Percentiles rank a stretch among this genome's conserved stretches.
Conservation (phyloP, 92 coral and sea anemone genomes). For the Umimayanthus chanpuru region DNA sequence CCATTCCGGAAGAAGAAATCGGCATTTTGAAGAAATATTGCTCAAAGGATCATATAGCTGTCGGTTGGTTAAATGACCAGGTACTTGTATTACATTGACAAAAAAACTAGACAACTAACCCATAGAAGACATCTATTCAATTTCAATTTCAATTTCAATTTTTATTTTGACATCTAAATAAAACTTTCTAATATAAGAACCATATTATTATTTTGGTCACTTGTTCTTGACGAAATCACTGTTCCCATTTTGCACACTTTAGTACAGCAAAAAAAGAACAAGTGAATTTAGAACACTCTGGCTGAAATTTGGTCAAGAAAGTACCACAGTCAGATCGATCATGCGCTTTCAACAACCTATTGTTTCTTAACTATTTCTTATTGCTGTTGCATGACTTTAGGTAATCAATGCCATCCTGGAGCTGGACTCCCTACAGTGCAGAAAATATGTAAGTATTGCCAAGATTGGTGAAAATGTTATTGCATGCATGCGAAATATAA, state of each 20-base stretch:
- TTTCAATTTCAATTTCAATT: too few relatives aligned
- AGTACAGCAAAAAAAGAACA: background rate
- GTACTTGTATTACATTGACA: background rate
- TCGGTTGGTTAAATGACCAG: constrained; percentile 9
- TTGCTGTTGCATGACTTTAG: background rate
- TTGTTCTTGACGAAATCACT: too few relatives aligned
- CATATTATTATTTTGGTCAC: background rate
- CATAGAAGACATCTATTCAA: background rate
- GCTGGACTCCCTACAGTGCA: background rate
- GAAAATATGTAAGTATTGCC: background rate
- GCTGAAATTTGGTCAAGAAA: too few relatives aligned
- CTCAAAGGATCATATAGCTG: background rate
- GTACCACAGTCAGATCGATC: background rate
- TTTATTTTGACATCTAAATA: too few relatives aligned
- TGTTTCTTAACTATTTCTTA: background rate
- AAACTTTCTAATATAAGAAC: background rate
- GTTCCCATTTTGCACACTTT: too few relatives aligned
- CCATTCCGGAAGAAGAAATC: background rate
- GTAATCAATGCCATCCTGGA: background rate
- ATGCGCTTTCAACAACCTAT: background rate
- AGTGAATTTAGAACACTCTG: background rate
- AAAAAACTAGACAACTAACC: too few relatives aligned
- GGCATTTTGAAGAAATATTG: background rate
- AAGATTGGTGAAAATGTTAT: background rate
- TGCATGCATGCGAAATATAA: background rate